Conservation (phyloP, 2,888 invertebrate genomes). For the Limnephilus auricula region DNA sequence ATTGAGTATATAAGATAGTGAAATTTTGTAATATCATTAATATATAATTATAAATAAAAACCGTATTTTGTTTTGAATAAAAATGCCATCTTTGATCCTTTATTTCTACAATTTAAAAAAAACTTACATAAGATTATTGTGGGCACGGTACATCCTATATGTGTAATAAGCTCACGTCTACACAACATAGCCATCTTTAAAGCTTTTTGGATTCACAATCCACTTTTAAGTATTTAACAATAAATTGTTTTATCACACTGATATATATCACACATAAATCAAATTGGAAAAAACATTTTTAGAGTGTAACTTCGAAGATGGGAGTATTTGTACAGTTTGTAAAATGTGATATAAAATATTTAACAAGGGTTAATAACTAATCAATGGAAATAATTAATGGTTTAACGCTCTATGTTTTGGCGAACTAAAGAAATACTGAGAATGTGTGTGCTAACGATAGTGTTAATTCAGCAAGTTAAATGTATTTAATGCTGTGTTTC, state of each 20-base stretch:
- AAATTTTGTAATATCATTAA: neutral
- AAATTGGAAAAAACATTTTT: neutral
- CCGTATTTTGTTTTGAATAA: constrained; percentile 7
- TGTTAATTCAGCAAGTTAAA: constrained; percentile 25
- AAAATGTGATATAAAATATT: neutral
- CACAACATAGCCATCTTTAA: constrained; percentile 9
- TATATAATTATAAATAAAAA: constrained; percentile 6
- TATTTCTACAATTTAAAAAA: constrained; percentile 42
- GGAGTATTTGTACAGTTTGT: constrained; percentile 42
- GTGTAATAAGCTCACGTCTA: constrained; percentile 26
- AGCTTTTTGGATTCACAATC: constrained; percentile 42
- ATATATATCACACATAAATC: neutral
- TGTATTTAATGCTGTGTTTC: neutral
- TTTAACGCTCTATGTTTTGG: constrained; percentile 12
- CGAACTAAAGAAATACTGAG: constrained; percentile 32
- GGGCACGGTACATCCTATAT: constrained; percentile 27
- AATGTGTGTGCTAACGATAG: neutral
- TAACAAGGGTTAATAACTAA: constrained; percentile 34
- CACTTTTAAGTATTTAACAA: constrained; percentile 30
- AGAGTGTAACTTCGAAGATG: neutral
- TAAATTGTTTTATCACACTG: constrained; percentile 19
- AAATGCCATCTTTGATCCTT: constrained; percentile 31
- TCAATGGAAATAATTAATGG: neutral
- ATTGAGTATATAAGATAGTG: no score
- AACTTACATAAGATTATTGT: constrained; percentile 32